These are phyloP conservation scores for Lagenorhynchus albirostris DNA, from an alignment of 2,113 vertebrate genomes.

Conservation along the genomic window DNA sequence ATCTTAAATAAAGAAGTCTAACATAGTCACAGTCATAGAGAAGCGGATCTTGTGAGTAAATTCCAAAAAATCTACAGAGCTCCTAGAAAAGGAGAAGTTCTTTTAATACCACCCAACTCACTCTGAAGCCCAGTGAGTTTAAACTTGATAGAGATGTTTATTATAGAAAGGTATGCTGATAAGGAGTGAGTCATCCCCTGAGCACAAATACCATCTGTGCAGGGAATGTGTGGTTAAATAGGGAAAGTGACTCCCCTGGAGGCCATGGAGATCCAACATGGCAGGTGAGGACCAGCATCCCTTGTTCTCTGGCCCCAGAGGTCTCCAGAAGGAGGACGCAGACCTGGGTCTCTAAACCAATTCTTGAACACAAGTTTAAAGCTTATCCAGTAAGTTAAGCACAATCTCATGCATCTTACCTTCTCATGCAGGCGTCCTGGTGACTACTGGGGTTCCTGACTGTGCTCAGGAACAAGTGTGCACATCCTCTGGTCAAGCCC, in stretches of 20 bases:
- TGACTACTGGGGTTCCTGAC: neutral
- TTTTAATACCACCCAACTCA: neutral
- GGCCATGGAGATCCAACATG: neutral
- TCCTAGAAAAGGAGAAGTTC: neutral
- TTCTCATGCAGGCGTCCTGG: neutral
- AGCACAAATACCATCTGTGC: neutral
- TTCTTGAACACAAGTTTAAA: neutral
- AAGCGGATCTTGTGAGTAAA: neutral
- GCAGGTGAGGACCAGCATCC: neutral
- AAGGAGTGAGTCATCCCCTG: neutral
- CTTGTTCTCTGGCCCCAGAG: neutral
- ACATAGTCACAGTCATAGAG: neutral
- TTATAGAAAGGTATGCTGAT: neutral
- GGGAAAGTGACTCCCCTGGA: neutral
- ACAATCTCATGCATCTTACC: neutral
- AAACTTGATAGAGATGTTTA: neutral
- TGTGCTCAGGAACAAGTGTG: neutral
- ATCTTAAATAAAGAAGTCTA: neutral
- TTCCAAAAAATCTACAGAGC: neutral
- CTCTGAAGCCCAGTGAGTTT: neutral
- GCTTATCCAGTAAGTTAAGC: neutral
- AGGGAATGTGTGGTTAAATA: neutral
- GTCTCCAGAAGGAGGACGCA: neutral
- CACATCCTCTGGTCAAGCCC: neutral
- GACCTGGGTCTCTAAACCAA: neutral